These are phyloP conservation scores for Latheticus oryzae DNA, from an alignment of 2,888 invertebrate species.

Conservation along the genomic window DNA sequence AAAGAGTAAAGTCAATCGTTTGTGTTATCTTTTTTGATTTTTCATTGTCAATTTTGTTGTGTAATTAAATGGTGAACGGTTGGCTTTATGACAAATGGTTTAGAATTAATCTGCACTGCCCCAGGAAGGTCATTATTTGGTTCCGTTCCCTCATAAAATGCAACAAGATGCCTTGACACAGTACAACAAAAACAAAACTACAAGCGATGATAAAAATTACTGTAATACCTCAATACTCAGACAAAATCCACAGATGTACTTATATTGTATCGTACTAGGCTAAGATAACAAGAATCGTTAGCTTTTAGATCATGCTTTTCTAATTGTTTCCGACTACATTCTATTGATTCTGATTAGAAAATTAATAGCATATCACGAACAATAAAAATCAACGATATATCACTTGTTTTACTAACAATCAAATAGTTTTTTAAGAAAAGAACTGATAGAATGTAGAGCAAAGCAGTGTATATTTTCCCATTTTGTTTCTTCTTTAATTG, in stretches of 20 bases:
- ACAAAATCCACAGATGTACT: conserved; percentile 66
- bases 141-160: conserved; percentile 56
- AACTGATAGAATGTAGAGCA: conserved; percentile 45
- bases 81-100: conserved; percentile 46
- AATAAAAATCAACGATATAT: conserved; percentile 27
- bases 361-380: conserved; percentile 27
- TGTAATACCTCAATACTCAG: conserved; percentile 67
- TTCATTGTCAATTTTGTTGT: conserved; percentile 10
- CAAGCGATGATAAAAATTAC: conserved; percentile 59
- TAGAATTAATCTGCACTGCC: conserved; percentile 58
- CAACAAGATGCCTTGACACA: conserved; percentile 67
- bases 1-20: conserved; percentile 34
- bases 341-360: conserved; percentile 47
- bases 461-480: conserved; percentile 48
- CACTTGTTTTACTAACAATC: conserved; percentile 34
- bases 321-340: conserved; percentile 49
- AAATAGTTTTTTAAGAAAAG: conserved; percentile 33
- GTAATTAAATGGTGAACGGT: conserved; percentile 32
- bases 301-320: conserved; percentile 59
- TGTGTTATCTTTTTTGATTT: conserved; percentile 7
- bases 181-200: conserved; percentile 64
- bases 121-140: conserved; percentile 52
- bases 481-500: conserved; percentile 49
- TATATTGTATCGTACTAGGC: conserved; percentile 66
- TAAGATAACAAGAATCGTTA: conserved; percentile 61